A percentile compares a stretch with the other conserved stretches of the same genome.
phyloP scores from a whole-genome alignment of 35 echinoderm and acorn worm genomes.

The Heliocidaris tuberculata region DNA sequence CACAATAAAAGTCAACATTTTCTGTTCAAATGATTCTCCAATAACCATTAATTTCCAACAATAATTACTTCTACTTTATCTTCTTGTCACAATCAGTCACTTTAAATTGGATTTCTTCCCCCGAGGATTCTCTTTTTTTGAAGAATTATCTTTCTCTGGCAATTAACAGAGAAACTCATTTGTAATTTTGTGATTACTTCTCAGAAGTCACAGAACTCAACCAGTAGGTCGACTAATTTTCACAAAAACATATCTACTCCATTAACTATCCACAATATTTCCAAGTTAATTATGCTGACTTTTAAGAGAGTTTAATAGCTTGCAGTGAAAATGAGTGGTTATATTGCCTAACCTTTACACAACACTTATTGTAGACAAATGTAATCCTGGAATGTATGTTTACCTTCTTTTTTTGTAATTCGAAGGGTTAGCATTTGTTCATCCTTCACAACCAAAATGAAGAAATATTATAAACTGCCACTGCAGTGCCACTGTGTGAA shows the following conservation, averaged over 20 bases:
- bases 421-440: no score
- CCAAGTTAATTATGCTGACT: not conserved
- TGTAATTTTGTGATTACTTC: not conserved
- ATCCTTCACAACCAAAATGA: no score
- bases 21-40: not conserved
- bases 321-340: no score
- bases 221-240: not conserved
- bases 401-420: no score
- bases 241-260: not conserved
- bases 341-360: no score
- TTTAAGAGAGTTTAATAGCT: not conserved
- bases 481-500: no score
- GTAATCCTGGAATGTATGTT: no score
- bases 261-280: not conserved
- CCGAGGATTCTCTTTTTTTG: not conserved
- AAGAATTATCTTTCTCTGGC: not conserved
- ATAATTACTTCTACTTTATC: not conserved
- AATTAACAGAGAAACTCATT: not conserved
- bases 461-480: no score
- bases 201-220: not conserved
- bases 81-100: not conserved
- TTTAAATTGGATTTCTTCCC: not conserved
- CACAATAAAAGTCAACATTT: conserved; percentile 18
- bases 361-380: no score
- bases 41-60: not conserved